Evolutionary conservation across 2,113 vertebrate genomes (phyloP), one percentile per base, ranked within the genome.

Genomic region (Telmatochromis sp.): DNA sequence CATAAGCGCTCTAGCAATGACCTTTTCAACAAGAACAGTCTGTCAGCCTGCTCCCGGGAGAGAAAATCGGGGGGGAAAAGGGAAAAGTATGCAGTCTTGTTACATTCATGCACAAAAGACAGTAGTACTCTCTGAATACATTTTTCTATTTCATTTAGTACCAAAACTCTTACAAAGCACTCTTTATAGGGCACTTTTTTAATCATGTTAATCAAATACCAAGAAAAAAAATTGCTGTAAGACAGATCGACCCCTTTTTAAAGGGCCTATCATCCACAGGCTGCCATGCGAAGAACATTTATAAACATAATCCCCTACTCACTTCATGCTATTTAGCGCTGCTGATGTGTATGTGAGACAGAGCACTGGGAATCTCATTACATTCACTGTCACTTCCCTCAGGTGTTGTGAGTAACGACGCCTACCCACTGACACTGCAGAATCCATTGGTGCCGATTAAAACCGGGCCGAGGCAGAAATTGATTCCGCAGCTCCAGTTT

Each of bases 331-430:
- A 51, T 84, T 86, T 86, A 83, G 31, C 21, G 71, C 14, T 23
- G 82, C 85, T 81, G 84, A 86, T 85, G 82, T 85, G 68, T 78
- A 28, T 90, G 87, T 91, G 92, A 86, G 81, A 80, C 57, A 26
- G 65, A 50, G 23, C 17, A 19, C 81, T 81, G 90, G 68, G 65
- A 88, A 91, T 94, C 90, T 88, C 87, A 94, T 96, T 94, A 93
- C 87, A 37, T 63, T 85, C n/a, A 23, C 88, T 91, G 93, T 89
- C 94, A 87, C 82, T 88, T 93, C 91, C 87, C 91, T 91, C 92
- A 95, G 92, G 90, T 93, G 89, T 87, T 26, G 63, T 91, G 92
- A 94, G 81, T 89, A 92, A 95, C 68, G 80, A 86, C 90, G 33
- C 68, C 45, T 91, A 40, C 89, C 89, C 81, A 68, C 89, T 87